Percentiles rank a stretch among this genome's conserved stretches.
These are phyloP conservation scores for Ptilodon capucinus DNA, from an alignment of 2,888 invertebrate species.

Conservation along the genomic window DNA sequence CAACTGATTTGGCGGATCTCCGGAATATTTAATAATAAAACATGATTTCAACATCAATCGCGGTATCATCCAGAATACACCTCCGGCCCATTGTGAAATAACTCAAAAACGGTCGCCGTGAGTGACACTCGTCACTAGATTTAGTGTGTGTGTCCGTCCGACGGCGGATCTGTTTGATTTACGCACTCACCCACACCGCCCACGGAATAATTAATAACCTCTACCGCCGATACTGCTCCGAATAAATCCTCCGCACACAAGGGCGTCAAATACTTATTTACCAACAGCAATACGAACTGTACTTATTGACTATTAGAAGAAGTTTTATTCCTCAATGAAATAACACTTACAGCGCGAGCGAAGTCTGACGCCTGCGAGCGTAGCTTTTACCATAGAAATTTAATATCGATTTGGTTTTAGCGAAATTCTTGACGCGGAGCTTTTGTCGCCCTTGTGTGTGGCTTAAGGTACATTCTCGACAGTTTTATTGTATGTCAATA, in stretches of 20 bases:
- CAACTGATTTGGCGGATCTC: too few species aligned
- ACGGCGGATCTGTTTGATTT: conserved; percentile 55
- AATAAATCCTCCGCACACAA: neutral
- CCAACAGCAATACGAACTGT: too few species aligned
- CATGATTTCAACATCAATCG: neutral
- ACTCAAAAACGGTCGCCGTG: conserved; percentile 33
- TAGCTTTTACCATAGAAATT: too few species aligned
- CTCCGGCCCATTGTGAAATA: conserved; percentile 14
- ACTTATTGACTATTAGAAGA: too few species aligned
- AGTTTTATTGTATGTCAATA: conserved; percentile 30
- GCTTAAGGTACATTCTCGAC: too few species aligned
- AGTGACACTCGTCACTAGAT: conserved; percentile 63
- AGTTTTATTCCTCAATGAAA: too few species aligned
- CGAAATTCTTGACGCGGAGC: too few species aligned
- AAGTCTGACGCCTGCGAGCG: too few species aligned
- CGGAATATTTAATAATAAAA: neutral
- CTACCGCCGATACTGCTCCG: conserved; percentile 1
- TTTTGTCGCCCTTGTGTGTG: too few species aligned
- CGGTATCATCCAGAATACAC: neutral
- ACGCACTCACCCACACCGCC: conserved; percentile 49
- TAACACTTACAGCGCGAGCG: too few species aligned
- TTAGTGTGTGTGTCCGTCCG: conserved; percentile 56
- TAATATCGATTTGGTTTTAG: too few species aligned
- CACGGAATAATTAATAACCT: conserved; percentile 13
- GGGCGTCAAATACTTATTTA: too few species aligned